Percentiles rank a stretch among this genome's conserved stretches.
Conservation (phyloP, 2,797 vertebrate species). For the Setipinna tenuifilis region DNA sequence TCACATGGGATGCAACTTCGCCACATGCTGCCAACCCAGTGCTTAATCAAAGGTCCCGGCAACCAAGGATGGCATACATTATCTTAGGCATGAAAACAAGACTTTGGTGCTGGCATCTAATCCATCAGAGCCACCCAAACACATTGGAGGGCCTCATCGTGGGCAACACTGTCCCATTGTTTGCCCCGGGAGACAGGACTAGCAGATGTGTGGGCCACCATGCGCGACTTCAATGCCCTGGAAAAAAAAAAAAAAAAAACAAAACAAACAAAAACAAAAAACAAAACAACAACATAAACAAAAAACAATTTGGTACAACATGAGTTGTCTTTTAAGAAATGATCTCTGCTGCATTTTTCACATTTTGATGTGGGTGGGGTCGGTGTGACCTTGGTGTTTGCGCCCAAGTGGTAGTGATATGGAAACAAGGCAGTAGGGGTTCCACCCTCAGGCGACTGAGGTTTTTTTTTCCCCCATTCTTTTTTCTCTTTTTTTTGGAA, state of each 20-base stretch:
- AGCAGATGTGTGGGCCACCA: constrained; percentile 10
- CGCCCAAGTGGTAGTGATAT: neutral
- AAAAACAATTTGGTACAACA: neutral
- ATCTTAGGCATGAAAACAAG: constrained; percentile 19
- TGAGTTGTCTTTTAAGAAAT: neutral
- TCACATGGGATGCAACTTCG: neutral
- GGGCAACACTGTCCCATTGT: constrained; percentile 21
- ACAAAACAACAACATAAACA: neutral
- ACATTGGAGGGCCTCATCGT: constrained; percentile 4
- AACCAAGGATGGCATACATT: constrained; percentile 17
- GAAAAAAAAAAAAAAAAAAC: neutral
- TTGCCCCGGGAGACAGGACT: constrained; percentile 7
- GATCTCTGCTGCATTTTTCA: neutral
- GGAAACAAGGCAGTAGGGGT: neutral
- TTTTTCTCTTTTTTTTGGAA: neutral
- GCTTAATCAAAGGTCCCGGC: constrained; percentile 15
- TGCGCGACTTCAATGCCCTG: neutral
- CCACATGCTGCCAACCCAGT: neutral
- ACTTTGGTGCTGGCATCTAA: constrained; percentile 15
- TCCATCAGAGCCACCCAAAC: constrained; percentile 18
- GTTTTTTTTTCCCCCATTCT: neutral
- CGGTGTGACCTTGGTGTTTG: neutral
- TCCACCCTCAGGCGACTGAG: neutral
- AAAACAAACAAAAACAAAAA: neutral
- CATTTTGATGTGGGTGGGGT: neutral